Evolutionary conservation across 2,888 invertebrate genomes (phyloP), one percentile per base, ranked within the genome.

Genomic region (Nebria salina): DNA sequence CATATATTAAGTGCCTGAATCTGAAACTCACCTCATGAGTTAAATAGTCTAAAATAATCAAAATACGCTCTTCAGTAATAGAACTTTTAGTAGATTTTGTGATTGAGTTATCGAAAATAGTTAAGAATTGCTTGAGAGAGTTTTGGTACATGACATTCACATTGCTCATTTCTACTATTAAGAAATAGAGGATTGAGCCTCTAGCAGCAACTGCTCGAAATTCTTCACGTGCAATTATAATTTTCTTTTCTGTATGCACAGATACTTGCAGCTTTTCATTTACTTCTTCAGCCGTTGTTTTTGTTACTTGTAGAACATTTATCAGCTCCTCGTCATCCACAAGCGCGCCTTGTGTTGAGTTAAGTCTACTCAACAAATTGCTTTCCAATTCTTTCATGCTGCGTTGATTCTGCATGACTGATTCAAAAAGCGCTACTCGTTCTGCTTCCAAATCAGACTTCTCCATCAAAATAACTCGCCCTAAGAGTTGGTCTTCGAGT

Each of bases 101-200:
- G 84, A 98, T 98, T 0, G 98, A 97, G 86, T 94, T 95, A 87
- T 98, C 98, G 87, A 98, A 98, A 83, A 98, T 94, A 11, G 93
- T 96, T 70, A 98, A 90, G 89, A 98, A 98, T 88, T 98, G 98
- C 86, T 96, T 96, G 75, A 98, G 90, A 0, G 98, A 97, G 85
- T 98, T 98, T 89, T 98, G 98, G 87, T 98, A 98, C 98, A 98
- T 98, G 8, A 94, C 92, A 87, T 98, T 98, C 0, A 98, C 98
- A 87, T 97, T 95, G 86, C 96, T 96, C 98, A 98, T 98, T 90
- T 98, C 98, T 0, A 98, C 98, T 83, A 98, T 98, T 66, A 98
- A 91, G 87, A 98, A 98, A 87, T 98, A 98, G 1, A 98, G 90
- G 81, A 98, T 97, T 0, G 97, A 97, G 15, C 98, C 98, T 84